Base-by-base conservation (phyloP, 2,888 invertebrate species). In the Parnassius glacialis region DNA sequence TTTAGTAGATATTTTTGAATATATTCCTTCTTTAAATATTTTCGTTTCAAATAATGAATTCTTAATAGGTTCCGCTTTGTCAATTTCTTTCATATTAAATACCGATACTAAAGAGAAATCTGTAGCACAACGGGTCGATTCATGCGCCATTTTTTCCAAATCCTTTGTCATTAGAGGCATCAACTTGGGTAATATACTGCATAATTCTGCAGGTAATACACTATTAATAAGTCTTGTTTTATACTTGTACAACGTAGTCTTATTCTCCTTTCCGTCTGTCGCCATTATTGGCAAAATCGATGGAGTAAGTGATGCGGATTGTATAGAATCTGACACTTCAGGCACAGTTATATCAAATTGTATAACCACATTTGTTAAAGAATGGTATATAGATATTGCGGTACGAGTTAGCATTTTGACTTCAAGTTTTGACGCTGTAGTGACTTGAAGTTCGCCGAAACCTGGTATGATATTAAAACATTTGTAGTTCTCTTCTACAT, bases 191-290 rank as follows among this genome's bases (percentile, higher is more conserved):
- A 90, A 64, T 63, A 90, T 77, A 62, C 76, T 84, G 61, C 90
- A 90, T 59, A 90, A 70, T 64, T 89, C 85, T 13, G 88, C 90
- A 9, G 90, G 90, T 54, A 90, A 73, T 64, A 80, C 74, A 10
- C 84, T 79, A 68, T 90, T 89, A 2, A 83, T 53, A 52, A 90
- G 80, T 16, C 78, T 77, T 13, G 78, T 83, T 68, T 84, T 80
- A 68, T 81, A 86, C 75, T 89, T 88, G 55, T 81, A 84, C 61
- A 84, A 67, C 64, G 76, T 82, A 0, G 80, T 78, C 12, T 80
- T 68, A 67, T 73, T 79, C 11, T 80, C 74, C 13, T 74, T 73
- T 51, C 71, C 65, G 16, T 70, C 61, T 10, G 83, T 9, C 41
- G 84, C 13, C 9, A 78, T 71, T 63, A 78, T 75, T 10, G 70